phyloP scores from a whole-genome alignment of 2,113 vertebrate species.

The Fukomys damarensis region DNA sequence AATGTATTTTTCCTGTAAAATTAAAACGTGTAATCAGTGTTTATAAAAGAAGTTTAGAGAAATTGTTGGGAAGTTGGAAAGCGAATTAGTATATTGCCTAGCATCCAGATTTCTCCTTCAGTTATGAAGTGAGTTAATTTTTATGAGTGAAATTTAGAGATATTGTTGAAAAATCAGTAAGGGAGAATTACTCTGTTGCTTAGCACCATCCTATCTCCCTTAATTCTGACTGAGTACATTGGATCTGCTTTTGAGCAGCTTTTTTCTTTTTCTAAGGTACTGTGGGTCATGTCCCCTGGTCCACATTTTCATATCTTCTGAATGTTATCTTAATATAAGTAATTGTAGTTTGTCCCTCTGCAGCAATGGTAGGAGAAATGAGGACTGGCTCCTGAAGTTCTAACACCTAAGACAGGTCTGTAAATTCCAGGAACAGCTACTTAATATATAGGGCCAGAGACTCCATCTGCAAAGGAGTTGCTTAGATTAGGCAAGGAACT shows the following conservation, averaged over 20 bases:
- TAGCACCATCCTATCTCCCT: not conserved
- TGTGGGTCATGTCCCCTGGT: not conserved
- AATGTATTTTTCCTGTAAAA: conserved; percentile 55
- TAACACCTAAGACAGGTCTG: not conserved
- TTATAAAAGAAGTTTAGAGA: conserved; percentile 51
- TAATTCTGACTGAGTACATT: not conserved
- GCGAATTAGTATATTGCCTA: conserved; percentile 11
- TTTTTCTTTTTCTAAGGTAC: not conserved
- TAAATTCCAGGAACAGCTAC: not conserved
- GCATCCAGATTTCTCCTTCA: conserved; percentile 16
- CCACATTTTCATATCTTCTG: not conserved
- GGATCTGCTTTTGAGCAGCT: not conserved
- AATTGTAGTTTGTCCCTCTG: not conserved
- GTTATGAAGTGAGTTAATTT: conserved; percentile 33
- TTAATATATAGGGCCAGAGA: not conserved
- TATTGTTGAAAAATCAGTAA: not conserved
- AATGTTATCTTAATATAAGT: not conserved
- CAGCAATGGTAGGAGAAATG: not conserved
- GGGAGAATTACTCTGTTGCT: not conserved
- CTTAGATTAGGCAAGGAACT: conserved; percentile 1
- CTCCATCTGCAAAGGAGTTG: not conserved
- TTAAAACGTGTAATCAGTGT: conserved; percentile 13
- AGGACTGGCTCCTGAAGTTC: not conserved
- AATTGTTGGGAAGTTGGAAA: not conserved
- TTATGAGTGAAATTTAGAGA: conserved; percentile 35